phyloP scores from a whole-genome alignment of 2,888 invertebrate species.

The Troglohyphantes excavatus region DNA sequence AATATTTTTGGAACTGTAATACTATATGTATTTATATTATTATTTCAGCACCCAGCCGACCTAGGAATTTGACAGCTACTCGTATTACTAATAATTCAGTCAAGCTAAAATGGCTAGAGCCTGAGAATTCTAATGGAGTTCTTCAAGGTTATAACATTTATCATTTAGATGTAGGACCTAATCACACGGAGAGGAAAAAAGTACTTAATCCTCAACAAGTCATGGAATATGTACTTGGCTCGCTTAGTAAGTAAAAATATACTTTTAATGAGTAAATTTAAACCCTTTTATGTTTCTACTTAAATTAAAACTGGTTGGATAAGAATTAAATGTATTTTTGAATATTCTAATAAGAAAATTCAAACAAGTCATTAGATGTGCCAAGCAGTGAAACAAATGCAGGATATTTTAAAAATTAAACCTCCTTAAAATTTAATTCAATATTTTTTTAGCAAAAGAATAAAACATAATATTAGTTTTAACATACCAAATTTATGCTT shows the following conservation, averaged over 20 bases:
- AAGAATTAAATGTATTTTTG: not conserved
- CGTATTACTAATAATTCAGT: slow-evolving; percentile 90
- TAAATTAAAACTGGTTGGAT: too few relatives aligned
- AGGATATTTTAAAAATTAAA: too few relatives aligned
- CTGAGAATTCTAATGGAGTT: slow-evolving; percentile 88
- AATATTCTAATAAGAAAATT: not conserved
- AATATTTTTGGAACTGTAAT: not conserved
- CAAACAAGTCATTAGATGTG: too few relatives aligned
- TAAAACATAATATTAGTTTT: too few relatives aligned
- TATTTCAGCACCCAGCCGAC: slow-evolving; percentile 88
- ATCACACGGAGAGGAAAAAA: slow-evolving; percentile 87
- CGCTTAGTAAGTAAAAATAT: slow-evolving; percentile 86
- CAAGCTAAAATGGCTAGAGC: slow-evolving; percentile 91
- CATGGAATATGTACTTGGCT: slow-evolving; percentile 85
- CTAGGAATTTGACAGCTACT: slow-evolving; percentile 90
- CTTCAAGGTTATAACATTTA: slow-evolving; percentile 89
- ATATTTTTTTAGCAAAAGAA: too few relatives aligned
- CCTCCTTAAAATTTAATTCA: too few relatives aligned
- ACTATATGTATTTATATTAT: not conserved
- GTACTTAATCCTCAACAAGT: slow-evolving; percentile 82
- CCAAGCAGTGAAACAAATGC: too few relatives aligned
- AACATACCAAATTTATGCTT: too few relatives aligned
- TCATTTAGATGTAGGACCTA: slow-evolving; percentile 86
- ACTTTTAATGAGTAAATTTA: not conserved
- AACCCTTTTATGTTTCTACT: too few relatives aligned